Evolutionary conservation across 2,797 vertebrate genomes (phyloP), one percentile per base, ranked within the genome.

Genomic region (Tenualosa thibaudeaui): DNA sequence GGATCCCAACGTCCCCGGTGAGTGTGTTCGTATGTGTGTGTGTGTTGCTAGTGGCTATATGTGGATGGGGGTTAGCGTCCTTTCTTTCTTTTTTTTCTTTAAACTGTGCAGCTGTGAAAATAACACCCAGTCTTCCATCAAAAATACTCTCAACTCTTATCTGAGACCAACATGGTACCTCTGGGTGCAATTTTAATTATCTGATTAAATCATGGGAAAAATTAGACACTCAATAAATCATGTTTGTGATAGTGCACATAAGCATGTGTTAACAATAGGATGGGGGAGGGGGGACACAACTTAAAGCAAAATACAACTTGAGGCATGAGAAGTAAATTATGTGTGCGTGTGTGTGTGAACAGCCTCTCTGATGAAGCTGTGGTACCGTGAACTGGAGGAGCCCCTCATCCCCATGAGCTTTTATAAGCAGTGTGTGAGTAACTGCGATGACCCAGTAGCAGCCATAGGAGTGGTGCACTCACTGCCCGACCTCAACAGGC

Each of bases 351-450:
- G 31, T 31, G 58, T 60, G n/a, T 24, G 58, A 62, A 10, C 89
- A 98, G 97, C 97, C 84, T 98, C 97, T 49, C 93, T 98, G 62
- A 95, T 98, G 93, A 98, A 98, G 93, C 94, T 98, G 37, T 98
- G 97, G 97, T 98, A 98, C 84, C 95, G 97, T 4, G 97, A 98
- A 90, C 92, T 98, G 91, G 97, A 98, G 89, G 97, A 98, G 88
- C 97, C 97, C 0, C 96, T 98, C 37, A 97, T 98, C 86, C 97
- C 97, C 1, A 96, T 97, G 93, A 93, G 94, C 91, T 98, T 97
- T 93, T 98, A 98, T 91, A 95, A 93, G 83, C 96, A 97, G 88
- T 98, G 97, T 24, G 95, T 98, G 90, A 96, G 89, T 87, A 97
- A 96, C 94, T 98, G 96, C 2, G 97, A 98, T 54, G 96, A 97